Conservation (phyloP, 1,140 invertebrate genomes). For the Whitmania pigra region DNA sequence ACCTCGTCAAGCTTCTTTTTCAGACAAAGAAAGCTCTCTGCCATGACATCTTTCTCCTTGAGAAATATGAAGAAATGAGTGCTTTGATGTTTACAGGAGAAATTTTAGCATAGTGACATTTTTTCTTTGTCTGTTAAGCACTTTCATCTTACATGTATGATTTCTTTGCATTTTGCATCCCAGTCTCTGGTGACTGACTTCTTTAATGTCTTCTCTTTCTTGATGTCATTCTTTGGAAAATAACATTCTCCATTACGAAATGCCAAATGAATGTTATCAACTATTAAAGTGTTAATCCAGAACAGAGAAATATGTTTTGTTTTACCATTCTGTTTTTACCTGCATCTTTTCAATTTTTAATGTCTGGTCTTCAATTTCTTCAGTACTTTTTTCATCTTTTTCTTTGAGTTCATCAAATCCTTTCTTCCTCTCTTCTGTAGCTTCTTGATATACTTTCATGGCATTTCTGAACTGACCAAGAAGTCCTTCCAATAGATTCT, state of each 20-base stretch:
- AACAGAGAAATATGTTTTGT: not conserved
- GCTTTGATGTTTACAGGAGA: not conserved
- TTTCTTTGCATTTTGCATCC: not conserved
- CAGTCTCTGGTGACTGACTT: too few species aligned
- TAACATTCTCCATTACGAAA: not conserved
- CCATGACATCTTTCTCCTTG: slow-evolving; percentile 40
- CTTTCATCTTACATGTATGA: not conserved
- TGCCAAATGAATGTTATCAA: not conserved
- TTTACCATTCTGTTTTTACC: not conserved
- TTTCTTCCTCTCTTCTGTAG: slow-evolving; percentile 39
- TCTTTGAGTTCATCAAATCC: slow-evolving; percentile 40
- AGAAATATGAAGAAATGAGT: slow-evolving; percentile 19
- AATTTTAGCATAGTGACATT: not conserved
- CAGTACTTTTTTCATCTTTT: slow-evolving; percentile 42
- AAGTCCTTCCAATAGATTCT: slow-evolving; percentile 37
- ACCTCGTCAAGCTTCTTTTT: slow-evolving; percentile 43
- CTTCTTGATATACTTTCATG: slow-evolving; percentile 39
- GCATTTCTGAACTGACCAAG: slow-evolving; percentile 39
- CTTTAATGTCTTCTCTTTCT: too few species aligned
- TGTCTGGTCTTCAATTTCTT: slow-evolving; percentile 42
- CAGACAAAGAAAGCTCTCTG: slow-evolving; percentile 37
- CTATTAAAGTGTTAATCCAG: not conserved
- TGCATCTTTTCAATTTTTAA: slow-evolving; percentile 32
- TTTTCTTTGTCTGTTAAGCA: too few species aligned
- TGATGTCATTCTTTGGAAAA: too few species aligned